These are phyloP conservation scores for Coenonympha glycerion DNA, from an alignment of 2,888 invertebrate species.

Conservation along the genomic window DNA sequence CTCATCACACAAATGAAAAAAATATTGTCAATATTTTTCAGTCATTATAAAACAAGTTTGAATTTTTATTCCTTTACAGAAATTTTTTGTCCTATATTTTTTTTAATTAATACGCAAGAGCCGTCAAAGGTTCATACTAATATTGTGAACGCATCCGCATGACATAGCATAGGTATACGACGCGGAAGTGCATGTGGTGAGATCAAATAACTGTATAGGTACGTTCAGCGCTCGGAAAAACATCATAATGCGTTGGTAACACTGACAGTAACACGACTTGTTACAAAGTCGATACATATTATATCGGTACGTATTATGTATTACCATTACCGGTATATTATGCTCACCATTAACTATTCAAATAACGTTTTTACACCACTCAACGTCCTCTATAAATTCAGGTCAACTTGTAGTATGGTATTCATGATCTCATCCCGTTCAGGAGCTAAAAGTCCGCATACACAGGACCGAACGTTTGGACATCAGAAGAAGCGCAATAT, in stretches of 20 bases:
- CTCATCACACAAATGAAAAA: neutral
- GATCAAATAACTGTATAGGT: constrained; percentile 19
- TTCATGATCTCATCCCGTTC: no score
- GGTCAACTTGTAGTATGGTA: no score
- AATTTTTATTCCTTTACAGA: constrained; percentile 3
- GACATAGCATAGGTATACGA: constrained; percentile 30
- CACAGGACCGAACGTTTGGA: no score
- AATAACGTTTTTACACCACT: constrained; percentile 1
- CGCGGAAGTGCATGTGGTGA: constrained; percentile 32
- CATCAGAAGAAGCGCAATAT: no score
- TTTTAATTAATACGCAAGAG: constrained; percentile 52
- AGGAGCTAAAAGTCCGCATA: no score
- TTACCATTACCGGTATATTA: constrained; percentile 1
- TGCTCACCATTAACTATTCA: neutral
- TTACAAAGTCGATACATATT: constrained; percentile 4
- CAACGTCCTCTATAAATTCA: no score
- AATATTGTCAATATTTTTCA: neutral
- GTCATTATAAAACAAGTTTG: neutral
- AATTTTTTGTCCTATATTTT: constrained; percentile 6
- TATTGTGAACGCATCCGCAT: constrained; percentile 29
- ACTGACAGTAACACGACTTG: neutral
- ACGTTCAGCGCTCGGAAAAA: neutral
- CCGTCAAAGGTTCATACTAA: constrained; percentile 47
- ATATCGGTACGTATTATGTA: no score
- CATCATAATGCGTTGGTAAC: no score